Conservation (phyloP, 2,797 vertebrate genomes). For the Anguilla megastoma region DNA sequence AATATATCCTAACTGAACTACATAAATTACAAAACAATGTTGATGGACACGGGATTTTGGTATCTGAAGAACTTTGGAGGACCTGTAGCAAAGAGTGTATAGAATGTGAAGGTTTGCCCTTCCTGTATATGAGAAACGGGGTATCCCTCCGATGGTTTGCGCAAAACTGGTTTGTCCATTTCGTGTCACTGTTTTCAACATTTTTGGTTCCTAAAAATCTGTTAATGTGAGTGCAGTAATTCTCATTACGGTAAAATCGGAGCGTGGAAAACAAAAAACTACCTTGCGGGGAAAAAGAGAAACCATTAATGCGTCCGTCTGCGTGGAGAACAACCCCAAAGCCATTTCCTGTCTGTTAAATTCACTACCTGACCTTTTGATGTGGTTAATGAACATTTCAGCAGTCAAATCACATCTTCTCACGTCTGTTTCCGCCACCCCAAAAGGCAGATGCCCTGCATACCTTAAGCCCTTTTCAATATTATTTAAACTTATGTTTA, state of each 20-base stretch:
- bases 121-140: background rate
- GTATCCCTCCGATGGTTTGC: background rate
- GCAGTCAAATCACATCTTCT: constrained; percentile 38
- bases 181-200: background rate
- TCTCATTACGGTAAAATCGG: background rate
- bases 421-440: constrained; percentile 23
- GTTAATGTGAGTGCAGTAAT: background rate
- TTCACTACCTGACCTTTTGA: constrained; percentile 41
- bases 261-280: background rate
- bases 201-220: background rate
- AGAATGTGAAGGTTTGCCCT: background rate
- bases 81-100: background rate
- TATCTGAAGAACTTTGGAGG: background rate
- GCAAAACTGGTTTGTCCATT: background rate
- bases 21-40: background rate
- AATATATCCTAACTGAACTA: background rate
- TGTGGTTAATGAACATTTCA: constrained; percentile 33
- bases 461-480: background rate
- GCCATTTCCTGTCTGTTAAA: constrained; percentile 34
- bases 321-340: background rate
- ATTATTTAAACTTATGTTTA: background rate
- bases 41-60: background rate
- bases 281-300: background rate
- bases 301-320: background rate
- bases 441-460: constrained; percentile 16